phyloP scores from a whole-genome alignment of 30 jellyfish, hydroid and myxozoan species.

The Rhopilema esculentum region DNA sequence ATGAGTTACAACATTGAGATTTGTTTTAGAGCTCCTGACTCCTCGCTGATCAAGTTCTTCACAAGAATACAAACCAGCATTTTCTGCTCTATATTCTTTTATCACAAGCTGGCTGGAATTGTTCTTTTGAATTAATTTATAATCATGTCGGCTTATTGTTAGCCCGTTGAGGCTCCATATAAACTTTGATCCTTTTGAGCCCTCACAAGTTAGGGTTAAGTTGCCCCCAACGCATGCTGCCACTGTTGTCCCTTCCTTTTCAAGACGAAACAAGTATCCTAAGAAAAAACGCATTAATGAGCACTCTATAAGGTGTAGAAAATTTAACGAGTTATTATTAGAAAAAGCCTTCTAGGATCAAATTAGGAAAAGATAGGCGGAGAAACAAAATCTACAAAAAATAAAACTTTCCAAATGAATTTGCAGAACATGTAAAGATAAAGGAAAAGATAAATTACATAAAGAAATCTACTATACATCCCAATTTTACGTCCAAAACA shows the following conservation, averaged over 20 bases:
- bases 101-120: background rate
- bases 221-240: conserved; percentile 5
- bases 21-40: background rate
- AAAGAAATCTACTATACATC: too few species aligned
- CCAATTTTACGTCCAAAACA: too few species aligned
- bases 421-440: too few species aligned
- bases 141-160: background rate
- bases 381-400: too few species aligned
- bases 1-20: background rate
- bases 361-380: too few species aligned
- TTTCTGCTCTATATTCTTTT: conserved; percentile 1
- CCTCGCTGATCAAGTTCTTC: background rate
- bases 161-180: conserved; percentile 3
- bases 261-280: background rate
- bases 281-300: background rate
- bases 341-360: too few species aligned
- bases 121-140: background rate
- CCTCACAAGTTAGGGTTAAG: conserved; percentile 1
- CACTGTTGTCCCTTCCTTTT: background rate
- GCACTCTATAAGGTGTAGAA: background rate
- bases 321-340: too few species aligned
- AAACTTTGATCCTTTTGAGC: background rate
- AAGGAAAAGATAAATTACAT: too few species aligned
- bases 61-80: conserved; percentile 25
- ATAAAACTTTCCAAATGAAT: too few species aligned